These are phyloP conservation scores for Daphoenositta chrysoptera DNA, from an alignment of 2,113 vertebrate genomes.

Conservation along the genomic window DNA sequence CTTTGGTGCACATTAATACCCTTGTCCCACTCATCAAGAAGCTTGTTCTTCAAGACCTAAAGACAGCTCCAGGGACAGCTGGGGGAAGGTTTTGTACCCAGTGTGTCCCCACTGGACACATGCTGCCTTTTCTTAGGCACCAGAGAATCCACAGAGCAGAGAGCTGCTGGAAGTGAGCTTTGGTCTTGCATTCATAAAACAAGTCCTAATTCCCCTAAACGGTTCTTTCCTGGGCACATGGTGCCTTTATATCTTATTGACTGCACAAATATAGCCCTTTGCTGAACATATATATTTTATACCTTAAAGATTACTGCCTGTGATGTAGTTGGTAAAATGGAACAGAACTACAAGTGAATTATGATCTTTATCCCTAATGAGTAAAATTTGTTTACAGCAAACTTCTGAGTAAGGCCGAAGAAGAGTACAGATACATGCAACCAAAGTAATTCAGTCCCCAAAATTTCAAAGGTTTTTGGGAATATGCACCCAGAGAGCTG, in stretches of 20 bases:
- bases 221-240: not conserved
- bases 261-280: not conserved
- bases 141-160: not conserved
- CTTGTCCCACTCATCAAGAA: not conserved
- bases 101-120: not conserved
- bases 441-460: not conserved
- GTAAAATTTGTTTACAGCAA: not conserved
- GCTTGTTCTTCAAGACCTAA: not conserved
- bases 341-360: not conserved
- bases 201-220: not conserved
- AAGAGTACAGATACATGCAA: not conserved
- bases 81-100: not conserved
- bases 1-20: accelerated
- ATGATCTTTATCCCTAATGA: not conserved
- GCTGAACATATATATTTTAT: not conserved
- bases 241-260: not conserved
- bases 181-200: not conserved
- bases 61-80: not conserved
- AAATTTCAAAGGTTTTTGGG: not conserved
- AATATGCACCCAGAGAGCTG: not conserved
- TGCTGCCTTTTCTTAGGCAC: not conserved
- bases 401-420: not conserved
- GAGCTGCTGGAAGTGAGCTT: not conserved
- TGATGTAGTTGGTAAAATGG: not conserved
- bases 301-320: not conserved